These are phyloP conservation scores for Caenorhabditis drosophilae DNA, from an alignment of 2,888 invertebrate genomes.

Conservation along the genomic window DNA sequence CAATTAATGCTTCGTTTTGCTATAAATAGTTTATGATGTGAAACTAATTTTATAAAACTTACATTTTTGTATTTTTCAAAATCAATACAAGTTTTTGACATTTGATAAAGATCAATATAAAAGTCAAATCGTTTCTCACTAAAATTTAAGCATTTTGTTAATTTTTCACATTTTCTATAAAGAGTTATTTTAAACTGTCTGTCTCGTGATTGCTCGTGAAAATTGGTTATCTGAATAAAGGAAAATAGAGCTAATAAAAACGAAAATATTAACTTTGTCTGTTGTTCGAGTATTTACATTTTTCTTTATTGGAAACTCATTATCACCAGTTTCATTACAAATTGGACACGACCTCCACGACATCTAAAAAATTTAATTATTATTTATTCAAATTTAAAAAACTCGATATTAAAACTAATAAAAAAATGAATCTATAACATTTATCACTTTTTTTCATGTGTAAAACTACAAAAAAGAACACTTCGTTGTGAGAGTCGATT, in stretches of 20 bases:
- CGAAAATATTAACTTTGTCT: background rate
- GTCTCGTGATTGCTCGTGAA: slow-evolving; percentile 9
- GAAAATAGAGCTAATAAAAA: too few relatives aligned
- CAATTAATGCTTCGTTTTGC: too few relatives aligned
- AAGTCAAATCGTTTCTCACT: slow-evolving; percentile 5
- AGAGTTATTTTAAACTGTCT: slow-evolving; percentile 19
- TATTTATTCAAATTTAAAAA: background rate
- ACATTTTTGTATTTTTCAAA: slow-evolving; percentile 15
- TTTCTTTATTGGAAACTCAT: background rate
- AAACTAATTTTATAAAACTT: too few relatives aligned
- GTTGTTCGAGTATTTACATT: background rate
- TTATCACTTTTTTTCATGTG: background rate
- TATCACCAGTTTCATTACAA: background rate
- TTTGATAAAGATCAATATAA: slow-evolving; percentile 16
- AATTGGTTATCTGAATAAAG: slow-evolving; percentile 18
- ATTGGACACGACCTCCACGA: background rate
- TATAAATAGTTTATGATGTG: too few relatives aligned
- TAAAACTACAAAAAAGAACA: background rate
- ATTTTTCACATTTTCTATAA: slow-evolving; percentile 2
- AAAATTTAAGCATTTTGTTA: background rate
- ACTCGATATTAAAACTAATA: background rate
- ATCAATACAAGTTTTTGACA: slow-evolving; percentile 6
- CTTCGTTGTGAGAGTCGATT: too few relatives aligned
- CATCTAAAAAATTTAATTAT: background rate
- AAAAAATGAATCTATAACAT: too few relatives aligned